phyloP scores from a whole-genome alignment of 1,140 invertebrate genomes.

The Drosophila kohkoa region DNA sequence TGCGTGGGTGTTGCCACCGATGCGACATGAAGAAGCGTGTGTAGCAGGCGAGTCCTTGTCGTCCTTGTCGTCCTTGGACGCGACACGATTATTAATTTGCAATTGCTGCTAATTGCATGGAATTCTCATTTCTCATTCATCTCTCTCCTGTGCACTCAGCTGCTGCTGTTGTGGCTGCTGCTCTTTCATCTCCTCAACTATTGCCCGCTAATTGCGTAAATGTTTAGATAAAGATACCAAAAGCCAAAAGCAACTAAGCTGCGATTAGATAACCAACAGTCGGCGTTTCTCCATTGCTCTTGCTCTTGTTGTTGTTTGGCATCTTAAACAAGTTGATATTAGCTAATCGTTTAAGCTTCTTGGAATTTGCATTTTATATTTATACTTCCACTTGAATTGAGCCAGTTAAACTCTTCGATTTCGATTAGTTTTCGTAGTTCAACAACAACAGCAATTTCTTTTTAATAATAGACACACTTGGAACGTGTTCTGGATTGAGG shows the following conservation, averaged over 20 bases:
- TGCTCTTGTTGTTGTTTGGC: constrained; percentile 7
- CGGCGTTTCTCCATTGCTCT: constrained; percentile 18
- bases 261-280: constrained; percentile 65
- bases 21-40: not conserved
- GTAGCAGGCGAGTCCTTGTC: constrained; percentile 32
- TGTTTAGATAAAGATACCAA: constrained; percentile 47
- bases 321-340: constrained; percentile 28
- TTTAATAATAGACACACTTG: constrained; percentile 26
- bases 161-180: not conserved
- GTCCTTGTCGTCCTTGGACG: constrained; percentile 71
- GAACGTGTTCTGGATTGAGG: not conserved
- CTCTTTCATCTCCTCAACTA: constrained; percentile 30
- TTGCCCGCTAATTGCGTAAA: constrained; percentile 43
- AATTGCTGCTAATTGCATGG: constrained; percentile 78
- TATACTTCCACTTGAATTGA: constrained; percentile 49
- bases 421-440: constrained; percentile 28
- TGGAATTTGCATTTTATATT: constrained; percentile 41
- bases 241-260: constrained; percentile 43
- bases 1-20: constrained; percentile 34
- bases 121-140: constrained; percentile 23
- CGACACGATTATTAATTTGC: constrained; percentile 80
- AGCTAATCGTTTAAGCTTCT: constrained; percentile 34
- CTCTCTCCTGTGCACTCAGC: not conserved
- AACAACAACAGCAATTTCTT: constrained; percentile 16
- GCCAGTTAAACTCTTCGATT: constrained; percentile 33